Evolutionary conservation across 2,888 invertebrate species (phyloP), one percentile per base, ranked within the genome.

Genomic region (Mythimna loreyi): DNA sequence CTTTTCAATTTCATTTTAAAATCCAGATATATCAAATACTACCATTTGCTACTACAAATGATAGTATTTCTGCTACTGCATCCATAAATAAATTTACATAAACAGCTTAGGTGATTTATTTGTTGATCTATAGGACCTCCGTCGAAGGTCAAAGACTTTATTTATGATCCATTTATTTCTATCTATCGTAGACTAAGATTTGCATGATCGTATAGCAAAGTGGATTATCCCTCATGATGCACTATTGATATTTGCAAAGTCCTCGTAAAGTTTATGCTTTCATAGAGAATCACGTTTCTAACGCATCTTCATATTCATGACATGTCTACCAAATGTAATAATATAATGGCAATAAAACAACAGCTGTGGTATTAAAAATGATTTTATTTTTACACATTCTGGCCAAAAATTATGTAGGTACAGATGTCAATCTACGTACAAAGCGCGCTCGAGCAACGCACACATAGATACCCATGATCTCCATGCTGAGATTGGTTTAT

Each of bases 161-260:
- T 89, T 85, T 87, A 85, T 81, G 80, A 83, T 78, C 84, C 85
- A 88, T 92, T 89, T 88, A 91, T 90, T 89, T 90, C 85, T 89
- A 91, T 91, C 89, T 86, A 75, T 86, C 86, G 85, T 87, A 91
- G 88, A 91, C 89, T 88, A 81, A 84, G 85, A 92, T 91, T 91
- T 89, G 88, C 90, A 90, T 89, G 84, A 89, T 88, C 87, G 86
- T 87, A 86, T 87, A 87, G 75, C 85, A 83, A 90, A 91, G 78
- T 86, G 88, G 90, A 93, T 93, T 91, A 93, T 92, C 90, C 89
- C 77, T 86, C 85, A 88, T 90, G 87, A 92, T 91, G 89, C 89
- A 89, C 89, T 89, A 89, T 90, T 91, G 90, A 91, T 92, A 90
- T 90, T 90, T 88, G 85, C 82, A 86, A 88, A 83, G 78, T 83